phyloP scores from a whole-genome alignment of 2,797 vertebrate species.

The Coccyzus lansbergi region DNA sequence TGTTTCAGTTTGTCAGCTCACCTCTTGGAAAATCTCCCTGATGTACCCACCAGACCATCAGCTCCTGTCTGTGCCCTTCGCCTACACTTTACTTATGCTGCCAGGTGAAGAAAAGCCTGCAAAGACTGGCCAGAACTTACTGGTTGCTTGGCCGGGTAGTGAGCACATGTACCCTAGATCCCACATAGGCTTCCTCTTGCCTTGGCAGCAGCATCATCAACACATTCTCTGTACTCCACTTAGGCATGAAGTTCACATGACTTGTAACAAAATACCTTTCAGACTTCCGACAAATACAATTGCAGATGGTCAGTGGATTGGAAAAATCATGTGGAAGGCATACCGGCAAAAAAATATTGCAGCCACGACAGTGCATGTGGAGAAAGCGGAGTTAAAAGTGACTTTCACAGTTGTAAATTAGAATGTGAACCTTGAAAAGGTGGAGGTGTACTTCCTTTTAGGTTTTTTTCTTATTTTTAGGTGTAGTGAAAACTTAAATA shows the following conservation, averaged over 20 bases:
- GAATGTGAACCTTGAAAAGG: background rate
- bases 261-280: background rate
- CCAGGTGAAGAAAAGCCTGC: background rate
- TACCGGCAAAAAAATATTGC: background rate
- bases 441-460: background rate
- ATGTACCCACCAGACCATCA: background rate
- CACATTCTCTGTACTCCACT: background rate
- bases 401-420: background rate
- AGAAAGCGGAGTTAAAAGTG: background rate
- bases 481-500: background rate
- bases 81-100: background rate
- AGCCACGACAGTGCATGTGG: background rate
- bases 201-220: background rate
- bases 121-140: background rate
- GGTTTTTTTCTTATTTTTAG: background rate
- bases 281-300: background rate
- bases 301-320: background rate
- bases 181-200: background rate
- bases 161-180: accelerated
- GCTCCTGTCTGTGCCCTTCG: background rate
- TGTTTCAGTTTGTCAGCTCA: background rate
- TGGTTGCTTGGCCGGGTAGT: background rate
- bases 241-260: background rate
- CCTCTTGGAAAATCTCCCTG: background rate
- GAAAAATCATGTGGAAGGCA: background rate